These are phyloP conservation scores for Lobophora halterata DNA, from an alignment of 2,888 invertebrate species.

Conservation along the genomic window DNA sequence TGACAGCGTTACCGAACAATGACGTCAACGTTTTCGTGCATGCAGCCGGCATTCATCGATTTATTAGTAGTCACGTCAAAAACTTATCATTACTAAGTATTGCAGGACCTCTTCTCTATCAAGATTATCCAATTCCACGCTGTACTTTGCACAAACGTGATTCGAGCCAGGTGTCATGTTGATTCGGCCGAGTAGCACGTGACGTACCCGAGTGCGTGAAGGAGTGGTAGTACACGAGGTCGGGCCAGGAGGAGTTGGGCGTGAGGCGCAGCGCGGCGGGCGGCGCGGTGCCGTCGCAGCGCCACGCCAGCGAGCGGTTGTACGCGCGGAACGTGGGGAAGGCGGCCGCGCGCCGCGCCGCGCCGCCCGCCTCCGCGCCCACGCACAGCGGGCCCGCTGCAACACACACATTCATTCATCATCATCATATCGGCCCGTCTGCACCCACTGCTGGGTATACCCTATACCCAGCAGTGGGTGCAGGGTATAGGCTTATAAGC, in stretches of 20 bases:
- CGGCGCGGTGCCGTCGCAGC: slow-evolving; percentile 87
- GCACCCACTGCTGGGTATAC: too few species aligned
- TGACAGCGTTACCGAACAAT: too few species aligned
- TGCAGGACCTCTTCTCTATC: too few species aligned
- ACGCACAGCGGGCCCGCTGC: slow-evolving; percentile 90
- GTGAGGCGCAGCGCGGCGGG: slow-evolving; percentile 88
- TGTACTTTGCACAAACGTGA: too few species aligned
- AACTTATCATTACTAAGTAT: too few species aligned
- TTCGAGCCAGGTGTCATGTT: too few species aligned
- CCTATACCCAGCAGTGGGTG: too few species aligned
- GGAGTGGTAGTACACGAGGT: slow-evolving; percentile 95
- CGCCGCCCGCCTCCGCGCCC: slow-evolving; percentile 82
- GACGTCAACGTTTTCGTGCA: too few species aligned
- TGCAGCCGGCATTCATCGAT: too few species aligned
- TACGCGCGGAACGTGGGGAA: slow-evolving; percentile 90
- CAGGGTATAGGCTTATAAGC: too few species aligned
- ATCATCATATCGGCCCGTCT: neutral
- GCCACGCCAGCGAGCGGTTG: slow-evolving; percentile 86
- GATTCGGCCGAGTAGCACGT: neutral
- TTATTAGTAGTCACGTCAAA: too few species aligned
- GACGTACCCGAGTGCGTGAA: slow-evolving; percentile 89
- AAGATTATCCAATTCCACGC: too few species aligned
- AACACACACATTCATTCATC: neutral
- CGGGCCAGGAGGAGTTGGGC: slow-evolving; percentile 95
- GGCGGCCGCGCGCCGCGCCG: slow-evolving; percentile 89